Base-by-base conservation (phyloP, 1,140 invertebrate genomes). In the Scaptomyza hsui region DNA sequence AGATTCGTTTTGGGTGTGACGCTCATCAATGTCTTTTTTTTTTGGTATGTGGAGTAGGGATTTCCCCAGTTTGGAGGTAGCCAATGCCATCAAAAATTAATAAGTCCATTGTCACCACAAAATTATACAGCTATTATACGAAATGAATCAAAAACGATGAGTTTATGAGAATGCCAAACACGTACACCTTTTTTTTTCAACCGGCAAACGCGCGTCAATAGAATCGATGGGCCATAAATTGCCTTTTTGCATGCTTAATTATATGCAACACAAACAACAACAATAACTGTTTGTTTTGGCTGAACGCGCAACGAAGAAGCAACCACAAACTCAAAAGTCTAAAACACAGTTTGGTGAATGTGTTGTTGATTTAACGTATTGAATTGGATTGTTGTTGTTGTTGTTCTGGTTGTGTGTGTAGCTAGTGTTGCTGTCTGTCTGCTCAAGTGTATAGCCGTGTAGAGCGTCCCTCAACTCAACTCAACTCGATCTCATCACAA, bases 231-330 rank as follows among this genome's bases (percentile, higher is more conserved):
- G 60, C 52, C 35, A 57, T 42, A 76, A 51, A 69, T 72, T 86
- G 72, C n/a, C n/a, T 26, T 78, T 83, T 83, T 83, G 80, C 80
- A 79, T 81, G 72, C 55, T 64, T 81, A 82, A 86, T 86, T 77
- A 71, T 81, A 85, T 85, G 81, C 82, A 42, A 4, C 32, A 53
- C n/a, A 12, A 53, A 21, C 51, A 53, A 39, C 19, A 63, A 55
- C 49, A 55, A 59, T 49, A 13, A 67, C 35, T 65, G 44, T 83
- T 86, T 76, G 72, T 85, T 71, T 79, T 85, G 26, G 67, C 37
- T 55, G 26, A 55, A 18, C 56, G 51, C 13, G 12, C 29, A 35
- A 42, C 16, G 13, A 56, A 53, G 57, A 39, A 69, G 49, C 65
- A 65, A 18, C 62, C 16, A 42, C 16, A 35, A 47, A 62, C 32